These are phyloP conservation scores for Oncorhynchus keta DNA, from an alignment of 2,113 vertebrate species.

Conservation along the genomic window DNA sequence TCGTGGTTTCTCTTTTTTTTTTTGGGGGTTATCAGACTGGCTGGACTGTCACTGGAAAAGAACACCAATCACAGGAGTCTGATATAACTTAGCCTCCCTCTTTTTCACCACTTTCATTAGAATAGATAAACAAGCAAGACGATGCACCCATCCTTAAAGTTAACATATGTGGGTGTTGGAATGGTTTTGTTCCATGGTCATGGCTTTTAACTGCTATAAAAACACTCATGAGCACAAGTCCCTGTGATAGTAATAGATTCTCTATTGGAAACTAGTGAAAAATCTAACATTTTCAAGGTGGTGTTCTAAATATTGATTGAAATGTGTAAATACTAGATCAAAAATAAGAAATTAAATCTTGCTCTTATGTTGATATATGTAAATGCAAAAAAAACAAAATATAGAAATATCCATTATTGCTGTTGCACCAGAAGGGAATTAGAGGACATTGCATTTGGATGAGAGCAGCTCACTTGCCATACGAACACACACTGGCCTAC, in stretches of 20 bases:
- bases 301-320: slow-evolving; percentile 53
- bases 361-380: slow-evolving; percentile 41
- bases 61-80: slow-evolving; percentile 18
- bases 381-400: slow-evolving; percentile 26
- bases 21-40: not conserved
- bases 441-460: slow-evolving; percentile 14
- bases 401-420: slow-evolving; percentile 22
- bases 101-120: slow-evolving; percentile 1
- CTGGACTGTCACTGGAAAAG: slow-evolving; percentile 24
- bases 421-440: slow-evolving; percentile 33
- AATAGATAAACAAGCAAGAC: slow-evolving; percentile 24
- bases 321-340: slow-evolving; percentile 61
- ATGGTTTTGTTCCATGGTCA: not conserved
- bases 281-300: slow-evolving; percentile 24
- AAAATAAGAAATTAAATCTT: slow-evolving; percentile 54
- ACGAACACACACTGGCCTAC: not conserved
- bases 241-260: slow-evolving; percentile 63
- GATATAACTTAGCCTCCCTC: slow-evolving; percentile 16
- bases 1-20: slow-evolving; percentile 21
- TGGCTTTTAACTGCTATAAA: not conserved
- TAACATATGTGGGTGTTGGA: slow-evolving; percentile 26
- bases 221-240: slow-evolving; percentile 60
- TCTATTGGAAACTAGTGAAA: slow-evolving; percentile 38
- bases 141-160: slow-evolving; percentile 14
- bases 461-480: not conserved